A percentile compares a stretch with the other conserved stretches of the same genome.
phyloP scores from a whole-genome alignment of 2,797 vertebrate genomes.

The Centropyge bicolor region DNA sequence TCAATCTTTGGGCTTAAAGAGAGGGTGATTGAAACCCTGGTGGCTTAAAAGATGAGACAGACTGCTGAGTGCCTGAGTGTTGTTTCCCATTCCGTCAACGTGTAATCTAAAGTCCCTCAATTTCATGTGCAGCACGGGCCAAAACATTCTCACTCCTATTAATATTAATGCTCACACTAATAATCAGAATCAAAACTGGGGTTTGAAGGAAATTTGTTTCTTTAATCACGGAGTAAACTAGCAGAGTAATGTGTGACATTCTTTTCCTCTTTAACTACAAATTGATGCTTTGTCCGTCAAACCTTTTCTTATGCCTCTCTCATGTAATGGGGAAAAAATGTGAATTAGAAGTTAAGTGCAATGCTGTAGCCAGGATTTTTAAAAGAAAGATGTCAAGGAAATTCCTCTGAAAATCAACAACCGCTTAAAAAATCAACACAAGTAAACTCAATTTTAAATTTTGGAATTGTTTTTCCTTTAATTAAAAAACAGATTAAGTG shows the following conservation, averaged over 20 bases:
- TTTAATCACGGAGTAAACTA: not conserved
- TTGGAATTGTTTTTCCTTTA: no score
- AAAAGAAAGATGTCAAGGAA: not conserved
- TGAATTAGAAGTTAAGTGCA: not conserved
- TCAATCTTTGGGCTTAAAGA: conserved; percentile 64
- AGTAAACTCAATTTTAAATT: not conserved
- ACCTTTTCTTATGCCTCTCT: not conserved
- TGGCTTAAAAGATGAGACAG: conserved; percentile 64
- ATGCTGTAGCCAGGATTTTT: not conserved
- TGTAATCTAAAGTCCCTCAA: conserved; percentile 33
- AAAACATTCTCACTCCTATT: not conserved
- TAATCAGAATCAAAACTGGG: not conserved
- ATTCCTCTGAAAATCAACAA: not conserved
- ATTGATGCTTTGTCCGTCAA: not conserved
- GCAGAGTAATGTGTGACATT: not conserved
- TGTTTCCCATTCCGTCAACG: conserved; percentile 39
- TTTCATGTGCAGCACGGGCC: conserved; percentile 3
- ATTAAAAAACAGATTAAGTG: not conserved
- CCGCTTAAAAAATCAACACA: not conserved
- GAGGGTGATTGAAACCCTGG: conserved; percentile 62
- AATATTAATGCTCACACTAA: not conserved
- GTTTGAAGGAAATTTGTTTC: not conserved
- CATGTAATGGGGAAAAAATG: not conserved
- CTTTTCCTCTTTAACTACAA: not conserved
- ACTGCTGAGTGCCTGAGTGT: conserved; percentile 49